Conservation (phyloP, 2,113 vertebrate species). For the Heliornis fulica region DNA sequence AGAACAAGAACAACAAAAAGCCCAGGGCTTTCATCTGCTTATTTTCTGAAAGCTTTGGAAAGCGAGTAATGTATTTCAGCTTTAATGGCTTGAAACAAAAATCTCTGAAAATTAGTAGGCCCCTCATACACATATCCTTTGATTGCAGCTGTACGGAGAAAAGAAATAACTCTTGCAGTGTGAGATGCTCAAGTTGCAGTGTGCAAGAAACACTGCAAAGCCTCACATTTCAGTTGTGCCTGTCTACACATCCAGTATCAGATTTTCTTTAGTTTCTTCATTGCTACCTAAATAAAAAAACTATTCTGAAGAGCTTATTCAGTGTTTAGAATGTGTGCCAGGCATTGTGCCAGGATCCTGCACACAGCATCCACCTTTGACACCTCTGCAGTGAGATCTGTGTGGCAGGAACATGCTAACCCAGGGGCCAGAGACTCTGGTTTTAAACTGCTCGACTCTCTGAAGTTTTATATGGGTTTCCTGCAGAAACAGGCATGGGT, state of each 20-base stretch:
- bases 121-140: conserved; percentile 59
- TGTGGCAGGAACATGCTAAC: neutral
- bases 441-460: neutral
- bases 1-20: conserved; percentile 76
- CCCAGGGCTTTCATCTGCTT: conserved; percentile 79
- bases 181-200: conserved; percentile 3
- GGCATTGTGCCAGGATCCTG: neutral
- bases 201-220: conserved; percentile 3
- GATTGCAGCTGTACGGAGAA: conserved; percentile 64
- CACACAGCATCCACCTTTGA: neutral
- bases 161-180: neutral
- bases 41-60: conserved; percentile 85
- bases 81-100: conserved; percentile 78
- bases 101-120: conserved; percentile 70
- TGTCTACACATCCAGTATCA: neutral
- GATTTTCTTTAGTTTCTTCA: neutral
- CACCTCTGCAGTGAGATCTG: neutral
- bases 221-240: neutral
- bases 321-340: neutral
- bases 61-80: conserved; percentile 75
- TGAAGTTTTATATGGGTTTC: neutral
- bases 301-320: neutral
- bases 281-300: neutral
- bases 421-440: neutral
- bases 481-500: accelerated